These are phyloP conservation scores for Leptopilina myrica DNA, from an alignment of 2,888 invertebrate genomes.

Conservation along the genomic window DNA sequence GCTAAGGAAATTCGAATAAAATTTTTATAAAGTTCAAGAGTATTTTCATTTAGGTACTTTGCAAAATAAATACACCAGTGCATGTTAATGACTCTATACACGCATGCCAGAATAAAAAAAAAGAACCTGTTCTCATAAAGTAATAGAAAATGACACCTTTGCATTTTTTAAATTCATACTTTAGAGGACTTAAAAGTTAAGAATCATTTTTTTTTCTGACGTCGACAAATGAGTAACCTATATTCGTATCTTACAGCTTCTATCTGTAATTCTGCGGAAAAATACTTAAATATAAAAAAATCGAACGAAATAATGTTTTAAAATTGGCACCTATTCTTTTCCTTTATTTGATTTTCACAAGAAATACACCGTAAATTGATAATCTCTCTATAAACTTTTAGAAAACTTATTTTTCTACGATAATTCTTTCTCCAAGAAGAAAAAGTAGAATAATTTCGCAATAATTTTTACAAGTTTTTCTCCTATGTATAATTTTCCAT, in stretches of 20 bases:
- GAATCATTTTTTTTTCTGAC: neutral
- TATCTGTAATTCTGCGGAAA: neutral
- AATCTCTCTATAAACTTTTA: neutral
- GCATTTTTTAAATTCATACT: neutral
- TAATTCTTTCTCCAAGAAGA: neutral
- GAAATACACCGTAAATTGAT: neutral
- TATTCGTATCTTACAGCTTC: slow-evolving; percentile 5
- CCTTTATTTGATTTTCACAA: neutral
- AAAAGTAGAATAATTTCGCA: neutral
- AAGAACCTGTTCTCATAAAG: neutral
- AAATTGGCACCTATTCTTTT: slow-evolving; percentile 13
- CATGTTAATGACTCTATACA: neutral
- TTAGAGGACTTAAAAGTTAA: neutral
- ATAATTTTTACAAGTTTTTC: neutral
- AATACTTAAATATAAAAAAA: neutral
- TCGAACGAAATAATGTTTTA: slow-evolving; percentile 11
- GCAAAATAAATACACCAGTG: neutral
- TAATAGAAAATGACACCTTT: neutral
- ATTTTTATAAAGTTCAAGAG: slow-evolving; percentile 36
- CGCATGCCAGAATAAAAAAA: neutral
- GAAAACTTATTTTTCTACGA: neutral
- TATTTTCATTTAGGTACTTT: neutral
- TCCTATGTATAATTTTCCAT: neutral
- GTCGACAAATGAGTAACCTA: slow-evolving; percentile 1
- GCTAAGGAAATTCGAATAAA: slow-evolving; percentile 1